phyloP scores from a whole-genome alignment of 2,113 vertebrate genomes.

The Dasyurus viverrinus region DNA sequence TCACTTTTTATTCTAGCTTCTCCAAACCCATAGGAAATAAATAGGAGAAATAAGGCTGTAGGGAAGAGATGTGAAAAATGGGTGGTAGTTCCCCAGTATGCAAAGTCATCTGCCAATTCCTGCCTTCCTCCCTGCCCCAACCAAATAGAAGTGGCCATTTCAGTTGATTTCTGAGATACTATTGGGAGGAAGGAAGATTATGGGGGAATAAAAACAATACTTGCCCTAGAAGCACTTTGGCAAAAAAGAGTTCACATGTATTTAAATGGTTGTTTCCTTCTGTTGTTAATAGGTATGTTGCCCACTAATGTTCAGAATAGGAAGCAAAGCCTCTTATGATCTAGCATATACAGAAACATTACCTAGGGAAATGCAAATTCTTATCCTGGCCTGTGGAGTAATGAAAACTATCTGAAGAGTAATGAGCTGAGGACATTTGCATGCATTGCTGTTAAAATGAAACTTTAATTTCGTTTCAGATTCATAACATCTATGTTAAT shows the following conservation, averaged over 20 bases:
- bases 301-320: slow-evolving; percentile 14
- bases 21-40: slow-evolving; percentile 81
- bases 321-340: slow-evolving; percentile 24
- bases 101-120: slow-evolving; percentile 58
- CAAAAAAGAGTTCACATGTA: slow-evolving; percentile 47
- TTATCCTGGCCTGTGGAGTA: slow-evolving; percentile 2
- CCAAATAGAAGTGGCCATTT: slow-evolving; percentile 70
- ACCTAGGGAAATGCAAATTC: slow-evolving; percentile 52
- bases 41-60: slow-evolving; percentile 66
- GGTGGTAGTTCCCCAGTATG: slow-evolving; percentile 73
- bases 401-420: slow-evolving; percentile 55
- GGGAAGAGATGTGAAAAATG: slow-evolving; percentile 71
- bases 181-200: slow-evolving; percentile 1
- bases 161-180: slow-evolving; percentile 65
- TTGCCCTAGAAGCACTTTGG: slow-evolving; percentile 32
- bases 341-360: slow-evolving; percentile 45
- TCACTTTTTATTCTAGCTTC: slow-evolving; percentile 79
- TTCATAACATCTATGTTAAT: slow-evolving; percentile 64
- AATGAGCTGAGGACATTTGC: slow-evolving; percentile 62
- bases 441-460: slow-evolving; percentile 55
- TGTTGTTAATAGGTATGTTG: slow-evolving; percentile 51
- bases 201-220: slow-evolving; percentile 44
- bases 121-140: slow-evolving; percentile 35
- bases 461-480: slow-evolving; percentile 67
- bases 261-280: slow-evolving; percentile 41